Evolutionary conservation across 1,140 invertebrate species (phyloP).

Genomic region (Ctenoplectra terminalis): DNA sequence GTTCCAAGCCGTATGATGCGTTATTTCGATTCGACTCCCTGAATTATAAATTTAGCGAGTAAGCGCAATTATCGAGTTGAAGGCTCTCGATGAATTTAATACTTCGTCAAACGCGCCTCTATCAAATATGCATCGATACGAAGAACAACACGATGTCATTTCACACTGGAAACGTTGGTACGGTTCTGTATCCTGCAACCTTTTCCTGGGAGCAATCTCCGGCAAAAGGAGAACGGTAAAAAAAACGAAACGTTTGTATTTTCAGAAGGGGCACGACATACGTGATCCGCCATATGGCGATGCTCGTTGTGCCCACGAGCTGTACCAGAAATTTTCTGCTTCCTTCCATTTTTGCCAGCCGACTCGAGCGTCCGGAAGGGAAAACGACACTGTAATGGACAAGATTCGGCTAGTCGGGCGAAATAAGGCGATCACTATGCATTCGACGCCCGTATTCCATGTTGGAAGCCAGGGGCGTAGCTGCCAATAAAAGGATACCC

Average conservation of each 20-base stretch:
- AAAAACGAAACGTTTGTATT: constrained; percentile 36
- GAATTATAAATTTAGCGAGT: neutral
- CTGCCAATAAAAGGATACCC: constrained; percentile 56
- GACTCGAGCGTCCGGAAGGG: neutral
- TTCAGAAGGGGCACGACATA: neutral
- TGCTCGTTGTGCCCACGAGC: neutral
- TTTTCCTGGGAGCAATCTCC: constrained; percentile 10
- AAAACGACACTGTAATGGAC: constrained; percentile 49
- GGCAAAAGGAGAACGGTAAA: constrained; percentile 6
- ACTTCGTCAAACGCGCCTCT: neutral
- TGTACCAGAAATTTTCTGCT: constrained; percentile 15
- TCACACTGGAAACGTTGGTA: neutral
- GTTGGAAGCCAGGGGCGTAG: constrained; percentile 14
- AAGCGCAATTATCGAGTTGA: neutral
- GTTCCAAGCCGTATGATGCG: neutral
- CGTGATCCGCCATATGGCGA: constrained; percentile 52
- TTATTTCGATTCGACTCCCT: neutral
- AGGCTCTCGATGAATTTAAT: constrained; percentile 21
- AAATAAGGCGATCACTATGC: constrained; percentile 73
- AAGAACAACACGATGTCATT: no score
- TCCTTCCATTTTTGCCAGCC: constrained; percentile 27
- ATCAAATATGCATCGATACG: no score
- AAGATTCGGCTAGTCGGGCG: constrained; percentile 27
- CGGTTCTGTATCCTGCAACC: no score
- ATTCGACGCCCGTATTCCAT: constrained; percentile 48